Evolutionary conservation across 2,797 vertebrate genomes (phyloP).

Genomic region (Somateria mollissima): DNA sequence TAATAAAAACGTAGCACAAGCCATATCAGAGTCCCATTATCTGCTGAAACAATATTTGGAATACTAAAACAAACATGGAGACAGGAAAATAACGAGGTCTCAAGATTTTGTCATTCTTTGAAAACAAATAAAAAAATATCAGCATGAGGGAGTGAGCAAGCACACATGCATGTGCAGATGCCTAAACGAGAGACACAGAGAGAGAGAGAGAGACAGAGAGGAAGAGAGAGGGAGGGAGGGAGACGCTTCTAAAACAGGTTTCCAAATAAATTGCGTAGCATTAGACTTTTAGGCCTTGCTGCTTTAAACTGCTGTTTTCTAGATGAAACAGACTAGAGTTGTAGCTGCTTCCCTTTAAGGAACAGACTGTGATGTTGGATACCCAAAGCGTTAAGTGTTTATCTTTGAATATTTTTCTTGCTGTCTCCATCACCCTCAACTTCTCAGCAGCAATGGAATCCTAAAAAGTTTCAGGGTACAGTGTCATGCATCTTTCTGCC

Average conservation of each 20-base stretch:
- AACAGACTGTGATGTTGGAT: background rate
- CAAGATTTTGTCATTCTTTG: slow-evolving; percentile 19
- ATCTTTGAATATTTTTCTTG: background rate
- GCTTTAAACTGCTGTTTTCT: background rate
- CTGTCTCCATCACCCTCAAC: background rate
- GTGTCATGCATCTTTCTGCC: background rate
- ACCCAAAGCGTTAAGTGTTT: background rate
- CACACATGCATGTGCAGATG: background rate
- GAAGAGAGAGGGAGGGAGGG: no score
- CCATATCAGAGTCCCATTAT: background rate
- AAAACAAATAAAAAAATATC: slow-evolving; percentile 37
- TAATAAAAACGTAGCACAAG: background rate
- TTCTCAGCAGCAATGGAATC: background rate
- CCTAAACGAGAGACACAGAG: background rate
- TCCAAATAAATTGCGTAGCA: background rate
- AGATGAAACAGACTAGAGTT: background rate
- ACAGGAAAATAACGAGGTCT: slow-evolving; percentile 9
- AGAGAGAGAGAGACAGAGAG: background rate
- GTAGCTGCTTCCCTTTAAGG: background rate
- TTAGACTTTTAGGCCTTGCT: background rate
- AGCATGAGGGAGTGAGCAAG: background rate
- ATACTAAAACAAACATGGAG: background rate
- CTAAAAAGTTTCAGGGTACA: background rate
- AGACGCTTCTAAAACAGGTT: background rate
- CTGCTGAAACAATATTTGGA: slow-evolving; percentile 10